Evolutionary conservation across 2,888 invertebrate genomes (phyloP), one percentile per base, ranked within the genome.

Genomic region (Caenorhabditis becei): DNA sequence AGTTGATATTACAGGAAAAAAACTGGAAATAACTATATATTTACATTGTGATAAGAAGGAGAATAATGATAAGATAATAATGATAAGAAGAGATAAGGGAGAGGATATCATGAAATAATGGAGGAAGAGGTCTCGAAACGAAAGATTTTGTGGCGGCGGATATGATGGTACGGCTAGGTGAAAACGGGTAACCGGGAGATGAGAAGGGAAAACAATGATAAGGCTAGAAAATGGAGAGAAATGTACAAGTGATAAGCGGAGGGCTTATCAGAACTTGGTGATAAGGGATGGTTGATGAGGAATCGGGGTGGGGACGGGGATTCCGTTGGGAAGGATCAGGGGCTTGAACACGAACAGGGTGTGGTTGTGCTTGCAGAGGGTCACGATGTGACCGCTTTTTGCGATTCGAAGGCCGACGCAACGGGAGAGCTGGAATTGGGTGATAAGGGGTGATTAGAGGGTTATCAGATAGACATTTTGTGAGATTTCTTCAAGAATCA

Each of bases 321-420:
- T 49, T 20, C 80, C 80, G 44, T 75, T 79, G 7, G 77, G 75
- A 5, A 80, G 47, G 18, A 78, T 67, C 5, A 85, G 63, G 16
- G 86, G 83, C 58, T 87, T 86, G 83, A 87, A 88, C n/a, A 86
- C 86, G 72, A 86, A 86, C 20, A 89, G 82, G 11, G 88, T 87
- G 78, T 89, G 89, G 44, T 87, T 87, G 66, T 89, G 89, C 58
- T 88, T 88, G 62, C 88, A 89, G 44, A 89, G 79, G 0, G 88
- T 89, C 20, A 89, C 86, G 49, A 89, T 83, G 59, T 84, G 85
- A 7, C 89, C 89, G 26, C 83, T 81, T 32, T 83, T 81, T 1
- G 88, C 84, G 41, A 88, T 83, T 18, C 88, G 88, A 8, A 89
- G 87, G 2, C 87, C 87, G 32, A 88, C 87, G 54, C 89, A 89